Evolutionary conservation across 2,797 vertebrate genomes (phyloP), one percentile per base, ranked within the genome.

Genomic region (Pangasius mekongensis): DNA sequence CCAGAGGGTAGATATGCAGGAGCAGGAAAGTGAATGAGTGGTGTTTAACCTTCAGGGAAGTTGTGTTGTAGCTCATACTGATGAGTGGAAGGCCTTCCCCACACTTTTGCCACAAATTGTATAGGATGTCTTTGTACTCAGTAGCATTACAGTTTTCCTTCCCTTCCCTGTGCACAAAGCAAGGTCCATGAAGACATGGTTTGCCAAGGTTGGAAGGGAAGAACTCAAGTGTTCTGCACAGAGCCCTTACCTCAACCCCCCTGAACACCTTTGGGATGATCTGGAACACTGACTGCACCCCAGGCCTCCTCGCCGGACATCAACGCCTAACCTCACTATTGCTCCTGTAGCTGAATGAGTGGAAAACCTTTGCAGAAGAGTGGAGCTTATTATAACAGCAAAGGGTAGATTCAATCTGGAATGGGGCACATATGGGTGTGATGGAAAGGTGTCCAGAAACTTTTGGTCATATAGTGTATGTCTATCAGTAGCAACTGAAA

Each of bases 1-100:
- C 71, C 85, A 47, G 43, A 47, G 85, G 33, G 36, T 7, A 64
- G 60, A 20, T 47, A 83, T 84, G 62, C 62, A 84, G 36, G 14
- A 83, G 52, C 52, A 58, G 8, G 18, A 56, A 82, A 82, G 33
- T 33, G 77, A 36, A 56, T 80, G n/a, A 20, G 18, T 62, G 33
- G 22, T 8, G 36, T 43, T 56, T 80, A 56, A 56, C 77, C 77
- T 56, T 80, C 52, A 56, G 5, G 27, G 27, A 64, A 43, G 24
- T 27, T 7, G 22, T 66, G 27, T 83, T 47, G 16, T 5, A 30
- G 39, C 39, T 64, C 60, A 5, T 49, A 39, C 10, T 66, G 39
- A 64, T 64, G 39, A 43, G 14, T 39, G 36, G 5, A 82, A 80
- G 54, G 30, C 13, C 20, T 78, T 74, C 9, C 39, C 39, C 22